Evolutionary conservation across 2,797 vertebrate genomes (phyloP), one percentile per base, ranked within the genome.

Genomic region (Tragopan temminckii): DNA sequence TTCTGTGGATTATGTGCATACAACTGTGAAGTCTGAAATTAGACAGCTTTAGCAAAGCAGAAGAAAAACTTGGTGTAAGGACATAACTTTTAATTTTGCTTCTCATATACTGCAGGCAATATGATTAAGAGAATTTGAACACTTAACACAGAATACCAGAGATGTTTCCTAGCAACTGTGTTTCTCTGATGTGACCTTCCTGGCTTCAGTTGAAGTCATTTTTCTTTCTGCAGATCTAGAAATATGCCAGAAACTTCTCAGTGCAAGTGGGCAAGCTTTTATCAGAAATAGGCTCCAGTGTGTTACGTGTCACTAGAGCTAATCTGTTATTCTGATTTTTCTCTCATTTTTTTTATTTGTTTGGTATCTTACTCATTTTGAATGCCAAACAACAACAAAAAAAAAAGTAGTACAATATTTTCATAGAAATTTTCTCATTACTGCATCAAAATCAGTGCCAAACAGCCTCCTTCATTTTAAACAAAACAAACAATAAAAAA

Each of bases 81-180:
- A 29, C 35, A 2, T 66, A 71, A 45, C 55, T 83, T 58, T 25
- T 80, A 68, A 78, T 93, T 69, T 40, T 80, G 40, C 52, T 83
- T 78, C 52, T 86, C 25, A 6, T 82, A 24, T 61, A 14, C 72
- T 83, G 57, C 23, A 62, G 31, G 13, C 88, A 90, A 63, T 67
- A 40, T 5, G 75, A 33, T 85, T 20, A 38, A 87, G 42, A 78
- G 66, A 66, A 77, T 64, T 53, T 52, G 38, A 89, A 64, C 43
- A 78, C 23, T 40, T 69, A 74, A 58, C 57, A 53, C 33, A 85
- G 85, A 52, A 79, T 59, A 74, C 82, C 43, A 63, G 36, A 38
- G 66, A 13, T 40, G 82, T 96, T 92, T 90, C 87, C 77, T 93
- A 93, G 93, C 89, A 95, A 93, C 92, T 52, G 7, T 69, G 29